Percentiles rank a stretch among this genome's conserved stretches.
Conservation (phyloP, 2,888 invertebrate genomes). For the Branchipolynoe longqiensis region DNA sequence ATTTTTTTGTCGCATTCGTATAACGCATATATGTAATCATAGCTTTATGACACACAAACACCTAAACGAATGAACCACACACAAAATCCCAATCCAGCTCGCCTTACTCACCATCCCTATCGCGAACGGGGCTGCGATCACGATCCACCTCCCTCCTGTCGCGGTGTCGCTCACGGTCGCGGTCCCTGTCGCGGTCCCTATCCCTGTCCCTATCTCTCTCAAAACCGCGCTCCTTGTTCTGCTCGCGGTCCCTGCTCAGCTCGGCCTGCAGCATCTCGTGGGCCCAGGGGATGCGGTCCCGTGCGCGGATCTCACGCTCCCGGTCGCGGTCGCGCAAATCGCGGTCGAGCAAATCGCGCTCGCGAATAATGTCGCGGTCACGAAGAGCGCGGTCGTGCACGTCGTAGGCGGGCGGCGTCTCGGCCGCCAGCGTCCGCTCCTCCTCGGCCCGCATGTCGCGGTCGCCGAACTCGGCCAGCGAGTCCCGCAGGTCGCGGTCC, state of each 20-base stretch:
- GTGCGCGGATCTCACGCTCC: background rate
- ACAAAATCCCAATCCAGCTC: too few relatives aligned
- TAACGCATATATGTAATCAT: too few relatives aligned
- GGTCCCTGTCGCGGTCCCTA: slow-evolving; percentile 34
- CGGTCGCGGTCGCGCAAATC: background rate
- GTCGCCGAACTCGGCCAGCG: slow-evolving; percentile 31
- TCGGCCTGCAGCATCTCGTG: slow-evolving; percentile 47
- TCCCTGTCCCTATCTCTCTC: slow-evolving; percentile 61
- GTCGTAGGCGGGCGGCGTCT: background rate
- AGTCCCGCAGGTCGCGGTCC: slow-evolving; percentile 28
- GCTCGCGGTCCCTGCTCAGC: slow-evolving; percentile 55
- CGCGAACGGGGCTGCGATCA: slow-evolving; percentile 55
- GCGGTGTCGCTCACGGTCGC: slow-evolving; percentile 8
- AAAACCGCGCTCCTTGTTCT: background rate
- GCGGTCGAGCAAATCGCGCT: slow-evolving; percentile 32
- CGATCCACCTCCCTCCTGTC: slow-evolving; percentile 59
- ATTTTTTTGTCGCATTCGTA: too few relatives aligned
- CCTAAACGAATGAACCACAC: too few relatives aligned
- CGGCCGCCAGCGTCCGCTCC: background rate
- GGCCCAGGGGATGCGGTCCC: background rate
- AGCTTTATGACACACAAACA: too few relatives aligned
- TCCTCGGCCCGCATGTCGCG: slow-evolving; percentile 52
- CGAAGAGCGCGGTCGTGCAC: background rate
- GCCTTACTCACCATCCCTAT: slow-evolving; percentile 35
- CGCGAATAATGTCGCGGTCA: slow-evolving; percentile 44